Percentiles rank a stretch among this genome's conserved stretches.
Conservation (phyloP, 2,113 vertebrate species). For the Rutilus rutilus region DNA sequence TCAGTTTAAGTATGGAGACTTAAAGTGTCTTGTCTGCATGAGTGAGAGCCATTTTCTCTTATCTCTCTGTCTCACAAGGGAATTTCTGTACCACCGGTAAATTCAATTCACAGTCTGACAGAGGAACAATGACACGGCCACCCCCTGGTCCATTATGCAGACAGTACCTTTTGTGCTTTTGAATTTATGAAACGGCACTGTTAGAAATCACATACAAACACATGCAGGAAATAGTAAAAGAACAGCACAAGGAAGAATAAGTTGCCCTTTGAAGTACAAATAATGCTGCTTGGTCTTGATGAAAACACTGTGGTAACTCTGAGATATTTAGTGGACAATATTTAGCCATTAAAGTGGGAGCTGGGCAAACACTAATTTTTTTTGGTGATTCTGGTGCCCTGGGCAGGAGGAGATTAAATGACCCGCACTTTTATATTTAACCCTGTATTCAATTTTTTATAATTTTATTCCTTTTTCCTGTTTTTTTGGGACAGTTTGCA, state of each 20-base stretch:
- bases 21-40: constrained; percentile 11
- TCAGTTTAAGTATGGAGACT: background rate
- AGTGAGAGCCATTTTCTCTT: constrained; percentile 24
- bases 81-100: constrained; percentile 19
- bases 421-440: too few species aligned
- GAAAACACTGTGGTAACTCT: background rate
- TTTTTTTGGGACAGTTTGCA: too few species aligned
- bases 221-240: background rate
- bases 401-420: too few species aligned
- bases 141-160: background rate
- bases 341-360: background rate
- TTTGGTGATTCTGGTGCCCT: too few species aligned
- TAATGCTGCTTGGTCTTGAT: background rate
- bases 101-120: constrained; percentile 34
- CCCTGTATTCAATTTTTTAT: too few species aligned
- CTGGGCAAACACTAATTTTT: too few species aligned
- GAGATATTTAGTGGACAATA: background rate
- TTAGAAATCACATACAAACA: background rate
- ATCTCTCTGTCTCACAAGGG: constrained; percentile 35
- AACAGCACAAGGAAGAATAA: background rate
- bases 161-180: constrained; percentile 18
- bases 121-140: constrained; percentile 35
- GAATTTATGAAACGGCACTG: background rate
- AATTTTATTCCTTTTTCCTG: too few species aligned
- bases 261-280: background rate